phyloP scores from a whole-genome alignment of 1,140 invertebrate species.

The Hyposmocoma kahamanoa region DNA sequence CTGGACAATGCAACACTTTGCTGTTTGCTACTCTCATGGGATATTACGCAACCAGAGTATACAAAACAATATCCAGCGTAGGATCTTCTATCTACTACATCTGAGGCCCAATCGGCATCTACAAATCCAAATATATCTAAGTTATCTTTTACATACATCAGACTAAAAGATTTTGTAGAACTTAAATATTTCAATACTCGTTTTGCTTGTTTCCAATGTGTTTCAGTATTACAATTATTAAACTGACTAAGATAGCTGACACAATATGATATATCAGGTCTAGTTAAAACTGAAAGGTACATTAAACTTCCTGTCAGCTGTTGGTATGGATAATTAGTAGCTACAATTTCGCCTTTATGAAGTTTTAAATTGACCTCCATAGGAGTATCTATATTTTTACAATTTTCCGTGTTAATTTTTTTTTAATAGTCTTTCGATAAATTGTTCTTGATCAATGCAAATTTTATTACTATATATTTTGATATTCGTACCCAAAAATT shows the following conservation, averaged over 20 bases:
- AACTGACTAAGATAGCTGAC: constrained; percentile 28
- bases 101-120: constrained; percentile 17
- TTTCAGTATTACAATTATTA: constrained; percentile 20
- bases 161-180: constrained; percentile 14
- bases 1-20: constrained; percentile 19
- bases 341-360: constrained; percentile 9
- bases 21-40: constrained; percentile 20
- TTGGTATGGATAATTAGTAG: constrained; percentile 18
- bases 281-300: constrained; percentile 28
- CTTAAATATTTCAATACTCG: constrained; percentile 26
- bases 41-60: constrained; percentile 21
- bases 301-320: constrained; percentile 29
- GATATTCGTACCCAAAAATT: constrained; percentile 23
- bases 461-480: constrained; percentile 10
- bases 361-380: constrained; percentile 27
- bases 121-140: constrained; percentile 15
- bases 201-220: constrained; percentile 26
- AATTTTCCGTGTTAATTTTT: constrained; percentile 23
- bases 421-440: constrained; percentile 16
- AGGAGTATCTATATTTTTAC: constrained; percentile 24
- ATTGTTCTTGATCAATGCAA: constrained; percentile 18
- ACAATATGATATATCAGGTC: constrained; percentile 30
- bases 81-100: constrained; percentile 7
- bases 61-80: constrained; percentile 14
- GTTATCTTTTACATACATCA: constrained; percentile 15